Conservation (phyloP, 2,797 vertebrate species). For the Sebastes wilsoni region DNA sequence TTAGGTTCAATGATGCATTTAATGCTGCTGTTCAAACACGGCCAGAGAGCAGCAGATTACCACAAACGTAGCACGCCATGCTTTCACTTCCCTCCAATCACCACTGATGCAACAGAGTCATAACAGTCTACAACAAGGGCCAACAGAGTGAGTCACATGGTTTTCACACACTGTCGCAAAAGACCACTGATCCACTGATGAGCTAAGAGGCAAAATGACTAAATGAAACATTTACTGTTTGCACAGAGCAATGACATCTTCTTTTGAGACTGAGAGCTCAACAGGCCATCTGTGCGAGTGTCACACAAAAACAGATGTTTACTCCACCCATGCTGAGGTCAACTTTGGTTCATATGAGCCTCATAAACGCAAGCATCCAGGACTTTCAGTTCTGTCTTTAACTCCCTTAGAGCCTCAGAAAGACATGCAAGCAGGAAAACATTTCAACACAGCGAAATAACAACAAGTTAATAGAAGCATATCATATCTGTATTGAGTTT, state of each 20-base stretch:
- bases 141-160: conserved; percentile 30
- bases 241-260: conserved; percentile 41
- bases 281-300: conserved; percentile 37
- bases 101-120: conserved; percentile 34
- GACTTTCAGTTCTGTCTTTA: conserved; percentile 5
- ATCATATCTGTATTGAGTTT: background rate
- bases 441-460: conserved; percentile 34
- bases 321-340: conserved; percentile 70
- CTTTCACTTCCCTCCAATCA: conserved; percentile 39
- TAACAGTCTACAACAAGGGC: background rate
- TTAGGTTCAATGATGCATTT: background rate
- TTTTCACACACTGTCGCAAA: conserved; percentile 11
- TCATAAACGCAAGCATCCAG: conserved; percentile 33
- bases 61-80: background rate
- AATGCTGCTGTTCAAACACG: background rate
- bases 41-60: background rate
- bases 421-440: conserved; percentile 21
- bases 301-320: conserved; percentile 66
- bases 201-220: conserved; percentile 10
- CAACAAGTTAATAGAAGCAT: conserved; percentile 15
- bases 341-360: conserved; percentile 18
- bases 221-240: conserved; percentile 35
- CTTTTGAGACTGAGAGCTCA: conserved; percentile 23
- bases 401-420: conserved; percentile 12
- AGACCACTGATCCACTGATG: background rate